A percentile compares a stretch with the other conserved stretches of the same genome.
Evolutionary conservation across 1,140 invertebrate species (phyloP).

Genomic region (Scylla paramamosain): DNA sequence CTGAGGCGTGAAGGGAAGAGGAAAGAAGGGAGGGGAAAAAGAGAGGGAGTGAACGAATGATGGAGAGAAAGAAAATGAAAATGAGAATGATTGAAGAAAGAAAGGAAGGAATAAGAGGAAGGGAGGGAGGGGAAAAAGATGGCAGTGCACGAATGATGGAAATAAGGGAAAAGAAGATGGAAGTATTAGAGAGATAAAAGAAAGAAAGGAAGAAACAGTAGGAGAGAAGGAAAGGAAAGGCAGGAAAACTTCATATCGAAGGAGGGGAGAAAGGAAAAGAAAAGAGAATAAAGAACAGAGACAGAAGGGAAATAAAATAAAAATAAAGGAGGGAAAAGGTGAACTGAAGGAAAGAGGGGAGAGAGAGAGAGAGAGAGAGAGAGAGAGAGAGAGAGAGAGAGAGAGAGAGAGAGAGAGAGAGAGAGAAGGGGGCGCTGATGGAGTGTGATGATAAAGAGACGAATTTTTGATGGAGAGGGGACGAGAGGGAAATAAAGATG

Average conservation of each 20-base stretch:
- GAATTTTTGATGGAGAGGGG: neutral
- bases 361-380: neutral
- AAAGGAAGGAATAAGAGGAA: neutral
- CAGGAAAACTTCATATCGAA: neutral
- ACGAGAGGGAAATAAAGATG: neutral
- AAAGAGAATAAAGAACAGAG: neutral
- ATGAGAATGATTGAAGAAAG: neutral
- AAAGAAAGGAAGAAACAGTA: too few species aligned
- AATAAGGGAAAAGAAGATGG: neutral
- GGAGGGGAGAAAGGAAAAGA: neutral
- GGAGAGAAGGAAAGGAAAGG: neutral
- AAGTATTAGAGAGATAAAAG: neutral
- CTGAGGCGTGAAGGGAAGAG: neutral
- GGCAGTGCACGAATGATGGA: neutral
- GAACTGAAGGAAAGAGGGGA: neutral
- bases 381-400: slow-evolving; percentile 46
- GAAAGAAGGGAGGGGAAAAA: neutral
- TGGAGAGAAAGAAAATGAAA: neutral
- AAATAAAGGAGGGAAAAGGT: too few species aligned
- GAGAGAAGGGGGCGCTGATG: neutral
- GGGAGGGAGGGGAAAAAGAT: neutral
- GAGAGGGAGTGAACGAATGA: neutral
- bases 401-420: slow-evolving; percentile 46
- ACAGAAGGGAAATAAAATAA: neutral
- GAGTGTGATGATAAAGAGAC: neutral